phyloP scores from a whole-genome alignment of 2,113 vertebrate genomes.

The Cheilinus undulatus region DNA sequence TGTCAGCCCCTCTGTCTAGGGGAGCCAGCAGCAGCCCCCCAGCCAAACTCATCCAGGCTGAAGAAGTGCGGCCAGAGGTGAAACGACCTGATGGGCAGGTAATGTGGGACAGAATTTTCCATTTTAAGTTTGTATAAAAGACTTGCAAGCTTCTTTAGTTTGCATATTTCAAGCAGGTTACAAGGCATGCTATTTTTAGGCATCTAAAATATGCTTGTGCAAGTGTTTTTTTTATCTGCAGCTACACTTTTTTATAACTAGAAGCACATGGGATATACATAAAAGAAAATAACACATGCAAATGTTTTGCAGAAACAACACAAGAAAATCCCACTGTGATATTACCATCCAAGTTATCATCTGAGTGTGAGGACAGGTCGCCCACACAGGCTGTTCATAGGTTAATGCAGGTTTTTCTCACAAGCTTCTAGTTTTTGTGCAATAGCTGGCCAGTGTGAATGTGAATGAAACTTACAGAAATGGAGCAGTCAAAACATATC shows the following conservation, averaged over 20 bases:
- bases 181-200: conserved; percentile 23
- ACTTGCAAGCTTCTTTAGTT: background rate
- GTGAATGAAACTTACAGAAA: background rate
- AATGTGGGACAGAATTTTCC: background rate
- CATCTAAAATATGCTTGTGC: conserved; percentile 13
- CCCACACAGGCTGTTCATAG: background rate
- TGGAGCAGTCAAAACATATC: conserved; percentile 5
- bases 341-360: conserved; percentile 2
- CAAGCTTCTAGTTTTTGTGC: conserved; percentile 4
- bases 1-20: conserved; percentile 54
- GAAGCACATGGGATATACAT: background rate
- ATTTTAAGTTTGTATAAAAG: background rate
- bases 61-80: conserved; percentile 68
- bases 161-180: too few species aligned
- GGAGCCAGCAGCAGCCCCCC: conserved; percentile 70
- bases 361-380: conserved; percentile 18
- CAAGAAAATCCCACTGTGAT: background rate
- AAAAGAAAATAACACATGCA: background rate
- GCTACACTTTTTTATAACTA: background rate
- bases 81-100: conserved; percentile 76
- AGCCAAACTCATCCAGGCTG: conserved; percentile 60
- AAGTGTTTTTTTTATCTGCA: conserved; percentile 2
- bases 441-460: background rate
- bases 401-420: conserved; percentile 8
- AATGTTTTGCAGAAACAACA: conserved; percentile 2